Evolutionary conservation across 2,797 vertebrate genomes (phyloP).

Genomic region (Martes flavigula): DNA sequence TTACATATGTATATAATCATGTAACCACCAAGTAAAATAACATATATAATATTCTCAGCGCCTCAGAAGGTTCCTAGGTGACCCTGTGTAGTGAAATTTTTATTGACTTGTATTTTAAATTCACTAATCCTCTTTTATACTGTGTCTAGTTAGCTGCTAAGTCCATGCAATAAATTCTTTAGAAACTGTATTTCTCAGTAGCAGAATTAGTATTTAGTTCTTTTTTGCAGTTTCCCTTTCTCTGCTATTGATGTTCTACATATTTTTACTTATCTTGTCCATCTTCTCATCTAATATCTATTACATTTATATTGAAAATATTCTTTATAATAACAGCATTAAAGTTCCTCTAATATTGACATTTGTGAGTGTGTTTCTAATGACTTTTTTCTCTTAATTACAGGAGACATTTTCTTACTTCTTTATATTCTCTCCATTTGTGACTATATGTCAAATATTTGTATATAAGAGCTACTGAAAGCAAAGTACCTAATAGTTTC

Average conservation of each 20-base stretch:
- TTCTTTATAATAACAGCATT: not conserved
- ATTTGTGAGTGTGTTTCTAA: not conserved
- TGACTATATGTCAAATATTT: not conserved
- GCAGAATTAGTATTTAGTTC: not conserved
- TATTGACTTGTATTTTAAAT: not conserved
- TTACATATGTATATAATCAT: not conserved
- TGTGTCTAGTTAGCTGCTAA: not conserved
- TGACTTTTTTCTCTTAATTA: not conserved
- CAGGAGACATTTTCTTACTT: not conserved
- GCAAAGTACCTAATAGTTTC: not conserved
- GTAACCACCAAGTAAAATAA: not conserved
- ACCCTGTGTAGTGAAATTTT: not conserved
- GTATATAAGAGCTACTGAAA: not conserved
- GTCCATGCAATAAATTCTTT: not conserved
- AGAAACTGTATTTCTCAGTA: not conserved
- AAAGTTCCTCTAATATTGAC: not conserved
- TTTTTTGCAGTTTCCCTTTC: not conserved
- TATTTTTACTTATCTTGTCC: not conserved
- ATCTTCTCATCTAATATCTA: not conserved
- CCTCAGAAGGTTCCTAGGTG: not conserved
- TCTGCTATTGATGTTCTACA: not conserved
- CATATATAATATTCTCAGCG: not conserved
- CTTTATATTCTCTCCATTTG: not conserved
- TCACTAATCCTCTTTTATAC: not conserved
- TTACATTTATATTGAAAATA: not conserved